Base-by-base conservation (phyloP, 1,140 invertebrate genomes). In the Ceratina australensis region DNA sequence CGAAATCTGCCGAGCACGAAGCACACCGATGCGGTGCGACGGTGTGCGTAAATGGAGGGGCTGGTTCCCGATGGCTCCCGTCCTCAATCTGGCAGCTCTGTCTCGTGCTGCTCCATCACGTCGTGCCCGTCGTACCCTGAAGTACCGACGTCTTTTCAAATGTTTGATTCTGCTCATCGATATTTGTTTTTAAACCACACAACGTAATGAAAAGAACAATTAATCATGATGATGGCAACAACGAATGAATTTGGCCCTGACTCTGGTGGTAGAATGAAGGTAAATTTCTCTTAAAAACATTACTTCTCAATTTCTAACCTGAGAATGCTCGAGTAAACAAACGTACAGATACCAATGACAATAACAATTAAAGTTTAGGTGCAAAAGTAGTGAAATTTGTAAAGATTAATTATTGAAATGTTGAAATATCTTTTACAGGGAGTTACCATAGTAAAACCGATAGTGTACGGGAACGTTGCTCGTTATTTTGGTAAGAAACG, bases 401-500 rank as follows among this genome's bases (percentile, higher is more conserved):
- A 4, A 42, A 33, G 15, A 7, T 7, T 52, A n/a, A 15, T 24
- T 1, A 57, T 57, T 12, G 2, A 59, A 33, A 10, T 50, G 20
- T 56, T 54, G 15, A 1, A 16, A 16, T 54, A 16, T 26, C 69
- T 33, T 80, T 93, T 91, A 50, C 79, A 98, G 96, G 98, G 98
- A 63, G 90, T 98, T 3, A 96, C 95, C 4, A 96, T 99, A 82
- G 94, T 99, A 0, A 99, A 99, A 89, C 98, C 98, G 20, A 96
- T 99, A 88, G 95, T 99, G 5, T 99, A 98, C 92, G 99, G 99
- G 4, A 99, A 99, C 90, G 94, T 98, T 73, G 98, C 99, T 0
- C 93, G 97, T 78, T 98, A 98, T 89, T 99, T 99, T 93, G 98
- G 98, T 0, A 97, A 98, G 87, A 99, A 99, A 91, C 94, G 98